phyloP scores from a whole-genome alignment of 2,797 vertebrate species.

The Chaenodraco wilsoni region DNA sequence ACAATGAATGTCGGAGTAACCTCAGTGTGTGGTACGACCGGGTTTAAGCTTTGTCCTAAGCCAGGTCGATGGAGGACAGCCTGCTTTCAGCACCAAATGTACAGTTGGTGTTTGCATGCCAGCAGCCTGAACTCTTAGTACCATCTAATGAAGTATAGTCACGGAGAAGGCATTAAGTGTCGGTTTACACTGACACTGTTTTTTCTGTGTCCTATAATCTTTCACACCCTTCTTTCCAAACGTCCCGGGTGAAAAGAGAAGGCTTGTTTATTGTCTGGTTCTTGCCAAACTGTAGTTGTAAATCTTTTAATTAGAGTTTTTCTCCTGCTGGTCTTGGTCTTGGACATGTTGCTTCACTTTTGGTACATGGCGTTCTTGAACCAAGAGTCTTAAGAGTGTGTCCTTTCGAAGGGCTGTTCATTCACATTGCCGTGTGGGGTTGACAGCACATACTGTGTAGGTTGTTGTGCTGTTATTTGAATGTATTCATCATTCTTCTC shows the following conservation, averaged over 20 bases:
- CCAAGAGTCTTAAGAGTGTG: slow-evolving; percentile 24
- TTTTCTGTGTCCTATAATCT: not conserved
- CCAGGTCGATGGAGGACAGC: slow-evolving; percentile 36
- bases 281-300: slow-evolving; percentile 22
- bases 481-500: slow-evolving; percentile 45
- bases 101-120: slow-evolving; percentile 35
- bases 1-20: slow-evolving; percentile 79
- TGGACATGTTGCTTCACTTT: slow-evolving; percentile 27
- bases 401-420: slow-evolving; percentile 49
- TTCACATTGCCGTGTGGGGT: slow-evolving; percentile 52
- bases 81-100: slow-evolving; percentile 40
- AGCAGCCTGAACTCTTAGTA: slow-evolving; percentile 27
- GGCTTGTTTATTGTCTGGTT: slow-evolving; percentile 19
- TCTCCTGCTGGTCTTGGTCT: slow-evolving; percentile 14
- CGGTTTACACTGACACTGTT: slow-evolving; percentile 16
- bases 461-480: slow-evolving; percentile 59
- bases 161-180: slow-evolving; percentile 9
- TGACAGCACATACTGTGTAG: slow-evolving; percentile 53
- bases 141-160: slow-evolving; percentile 27
- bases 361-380: slow-evolving; percentile 53
- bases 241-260: not conserved
- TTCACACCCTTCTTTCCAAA: not conserved
- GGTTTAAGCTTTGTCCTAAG: slow-evolving; percentile 61
- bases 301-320: slow-evolving; percentile 17
- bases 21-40: slow-evolving; percentile 57